Percentiles rank a stretch among this genome's conserved stretches.
Evolutionary conservation across 1,140 invertebrate species (phyloP).

Genomic region (Piezodorus guildinii): DNA sequence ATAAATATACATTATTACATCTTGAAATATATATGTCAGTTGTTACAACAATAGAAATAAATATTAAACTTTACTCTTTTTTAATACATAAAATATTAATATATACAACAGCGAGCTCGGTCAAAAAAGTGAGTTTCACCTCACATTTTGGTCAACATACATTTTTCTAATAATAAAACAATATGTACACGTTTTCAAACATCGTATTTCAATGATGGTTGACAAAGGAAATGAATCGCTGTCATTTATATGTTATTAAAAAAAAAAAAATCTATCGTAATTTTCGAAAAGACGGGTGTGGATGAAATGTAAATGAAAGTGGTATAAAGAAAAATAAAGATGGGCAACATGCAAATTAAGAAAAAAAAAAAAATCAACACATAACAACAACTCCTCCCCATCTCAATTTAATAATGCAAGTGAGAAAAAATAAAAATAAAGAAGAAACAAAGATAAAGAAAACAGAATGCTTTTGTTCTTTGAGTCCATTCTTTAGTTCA

Average conservation of each 20-base stretch:
- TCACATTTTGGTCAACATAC: neutral
- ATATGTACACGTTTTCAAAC: neutral
- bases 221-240: too few relatives aligned
- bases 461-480: neutral
- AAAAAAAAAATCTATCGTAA: too few relatives aligned
- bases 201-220: too few relatives aligned
- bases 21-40: neutral
- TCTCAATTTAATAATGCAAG: slow-evolving; percentile 5
- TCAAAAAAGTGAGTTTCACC: neutral
- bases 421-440: neutral
- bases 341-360: neutral
- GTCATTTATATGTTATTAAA: too few relatives aligned
- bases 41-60: neutral
- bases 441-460: neutral
- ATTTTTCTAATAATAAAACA: neutral
- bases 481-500: slow-evolving; percentile 25
- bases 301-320: neutral
- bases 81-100: neutral
- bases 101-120: neutral
- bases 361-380: neutral
- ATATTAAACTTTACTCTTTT: neutral
- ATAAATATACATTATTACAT: neutral
- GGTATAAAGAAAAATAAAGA: neutral
- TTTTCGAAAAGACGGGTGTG: too few relatives aligned
- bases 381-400: slow-evolving; percentile 3